These are phyloP conservation scores for Podarcis raffonei DNA, from an alignment of 2,113 vertebrate species.

Conservation along the genomic window DNA sequence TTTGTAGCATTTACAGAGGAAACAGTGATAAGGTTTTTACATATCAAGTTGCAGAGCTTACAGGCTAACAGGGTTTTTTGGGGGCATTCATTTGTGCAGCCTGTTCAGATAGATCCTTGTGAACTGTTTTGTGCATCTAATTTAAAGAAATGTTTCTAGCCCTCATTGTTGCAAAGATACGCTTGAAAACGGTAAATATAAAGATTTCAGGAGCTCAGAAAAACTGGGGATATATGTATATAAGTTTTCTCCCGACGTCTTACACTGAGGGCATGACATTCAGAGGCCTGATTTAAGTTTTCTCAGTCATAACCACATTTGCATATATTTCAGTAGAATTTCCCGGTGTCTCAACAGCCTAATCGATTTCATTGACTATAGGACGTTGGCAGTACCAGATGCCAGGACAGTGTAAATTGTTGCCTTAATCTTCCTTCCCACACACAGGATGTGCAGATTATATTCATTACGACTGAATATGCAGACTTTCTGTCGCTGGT, in stretches of 20 bases:
- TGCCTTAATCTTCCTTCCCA: background rate
- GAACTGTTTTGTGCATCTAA: background rate
- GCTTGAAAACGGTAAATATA: background rate
- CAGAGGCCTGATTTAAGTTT: background rate
- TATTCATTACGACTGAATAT: background rate
- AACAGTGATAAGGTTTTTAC: slow-evolving; percentile 32
- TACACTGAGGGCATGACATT: background rate
- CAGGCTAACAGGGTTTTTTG: background rate
- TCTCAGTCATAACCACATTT: background rate
- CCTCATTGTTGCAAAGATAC: background rate
- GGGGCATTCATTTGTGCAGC: background rate
- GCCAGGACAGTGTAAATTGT: background rate
- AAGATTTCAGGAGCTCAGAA: background rate
- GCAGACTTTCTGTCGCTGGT: background rate
- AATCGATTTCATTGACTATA: background rate
- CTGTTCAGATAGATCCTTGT: background rate
- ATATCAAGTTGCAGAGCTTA: slow-evolving; percentile 22
- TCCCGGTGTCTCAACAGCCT: background rate
- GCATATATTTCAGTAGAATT: background rate
- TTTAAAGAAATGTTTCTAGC: background rate
- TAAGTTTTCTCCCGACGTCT: background rate
- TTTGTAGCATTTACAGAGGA: slow-evolving; percentile 26
- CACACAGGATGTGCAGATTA: background rate
- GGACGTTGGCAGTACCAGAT: background rate
- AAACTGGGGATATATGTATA: background rate